Evolutionary conservation across 2,888 invertebrate genomes (phyloP), one percentile per base, ranked within the genome.

Genomic region (Falcaria lacertinaria): DNA sequence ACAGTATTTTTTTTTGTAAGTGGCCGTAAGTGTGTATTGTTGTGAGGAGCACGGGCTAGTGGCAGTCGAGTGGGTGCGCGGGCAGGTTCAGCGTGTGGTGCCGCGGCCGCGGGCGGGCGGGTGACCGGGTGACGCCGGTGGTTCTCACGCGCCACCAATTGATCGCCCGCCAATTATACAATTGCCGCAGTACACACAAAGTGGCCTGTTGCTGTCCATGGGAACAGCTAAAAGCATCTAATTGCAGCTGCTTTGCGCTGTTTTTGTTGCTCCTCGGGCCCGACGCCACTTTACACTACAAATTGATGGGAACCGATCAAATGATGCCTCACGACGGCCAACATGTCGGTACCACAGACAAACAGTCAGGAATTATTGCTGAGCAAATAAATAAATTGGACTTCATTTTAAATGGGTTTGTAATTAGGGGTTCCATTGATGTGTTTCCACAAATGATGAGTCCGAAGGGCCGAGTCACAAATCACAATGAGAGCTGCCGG

Each of bases 91-190:
- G 53, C 52, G 54, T 64, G 28, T 28, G 28, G 28, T 28, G 11
- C 34, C n/a, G 28, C 7, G 11, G 28, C 8, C 13, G 32, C 8
- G 28, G 19, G 16, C 13, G 19, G 33, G 8, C 19, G 14, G 25
- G 15, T 25, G 35, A 14, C 28, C 8, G 11, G 38, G 4, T 33
- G 33, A 4, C 3, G n/a, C n/a, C n/a, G 39, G 16, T 7, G 3
- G 45, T 47, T 57, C 54, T 47, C 57, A 57, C 39, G 45, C 47
- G 46, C 37, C 51, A 32, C 49, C 74, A 74, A 71, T 74, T 76
- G 74, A 75, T 75, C 58, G 63, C 57, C 44, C 58, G 52, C 58
- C 76, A 80, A 83, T 83, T 83, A 83, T 69, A 74, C 78, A 82
- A 84, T 84, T 80, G 77, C 47, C 59, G 54, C 52, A 60, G 64